Conservation (phyloP, 1,140 invertebrate genomes). For the Neotoxoptera formosana region DNA sequence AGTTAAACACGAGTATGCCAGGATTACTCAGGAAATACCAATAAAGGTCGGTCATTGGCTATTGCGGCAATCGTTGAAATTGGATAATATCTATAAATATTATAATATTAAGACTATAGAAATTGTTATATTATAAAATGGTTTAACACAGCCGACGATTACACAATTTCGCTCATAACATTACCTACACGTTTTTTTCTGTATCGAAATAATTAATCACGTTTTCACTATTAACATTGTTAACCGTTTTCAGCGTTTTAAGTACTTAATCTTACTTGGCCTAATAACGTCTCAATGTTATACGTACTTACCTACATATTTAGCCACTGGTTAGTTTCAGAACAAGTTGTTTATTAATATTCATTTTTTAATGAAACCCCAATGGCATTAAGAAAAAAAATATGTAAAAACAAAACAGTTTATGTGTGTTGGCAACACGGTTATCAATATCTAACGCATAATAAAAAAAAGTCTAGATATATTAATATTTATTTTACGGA, state of each 20-base stretch:
- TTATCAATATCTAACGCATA: no score
- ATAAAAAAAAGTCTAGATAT: no score
- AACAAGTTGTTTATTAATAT: not conserved
- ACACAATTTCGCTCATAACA: not conserved
- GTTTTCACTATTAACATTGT: conserved; percentile 24
- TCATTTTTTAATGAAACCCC: conserved; percentile 16
- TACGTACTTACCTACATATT: not conserved
- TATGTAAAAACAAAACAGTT: not conserved
- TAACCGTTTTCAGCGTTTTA: not conserved
- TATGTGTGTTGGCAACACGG: not conserved
- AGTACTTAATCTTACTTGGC: not conserved
- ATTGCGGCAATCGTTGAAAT: not conserved
- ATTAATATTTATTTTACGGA: no score
- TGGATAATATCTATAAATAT: not conserved
- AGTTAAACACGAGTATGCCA: not conserved
- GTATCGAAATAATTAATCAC: conserved; percentile 26
- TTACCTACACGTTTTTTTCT: not conserved
- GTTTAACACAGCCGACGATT: not conserved
- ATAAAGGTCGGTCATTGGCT: not conserved
- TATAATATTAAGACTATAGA: not conserved
- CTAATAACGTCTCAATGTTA: not conserved
- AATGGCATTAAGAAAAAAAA: not conserved
- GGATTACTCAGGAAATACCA: not conserved
- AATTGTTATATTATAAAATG: not conserved
- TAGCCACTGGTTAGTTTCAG: not conserved